These are phyloP conservation scores for Medauroidea extradentata DNA, from an alignment of 1,140 invertebrate species.

Conservation along the genomic window DNA sequence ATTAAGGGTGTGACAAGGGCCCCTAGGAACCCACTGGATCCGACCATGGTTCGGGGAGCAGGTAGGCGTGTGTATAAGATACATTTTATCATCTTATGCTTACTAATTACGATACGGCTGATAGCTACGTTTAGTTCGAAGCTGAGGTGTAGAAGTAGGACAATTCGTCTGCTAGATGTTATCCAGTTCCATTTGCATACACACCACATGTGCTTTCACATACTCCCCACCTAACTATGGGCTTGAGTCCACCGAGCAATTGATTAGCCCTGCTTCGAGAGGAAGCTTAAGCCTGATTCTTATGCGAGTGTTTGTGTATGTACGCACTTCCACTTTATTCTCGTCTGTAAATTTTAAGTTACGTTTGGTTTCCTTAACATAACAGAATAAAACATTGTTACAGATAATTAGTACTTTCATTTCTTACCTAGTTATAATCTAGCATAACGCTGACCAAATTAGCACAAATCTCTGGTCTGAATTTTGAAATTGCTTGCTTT, in stretches of 20 bases:
- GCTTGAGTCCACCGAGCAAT: background rate
- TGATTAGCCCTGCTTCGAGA: background rate
- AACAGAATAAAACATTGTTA: background rate
- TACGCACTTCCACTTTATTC: no score
- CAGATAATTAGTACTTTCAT: background rate
- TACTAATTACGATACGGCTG: background rate
- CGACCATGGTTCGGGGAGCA: conserved; percentile 8
- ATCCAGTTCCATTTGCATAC: background rate
- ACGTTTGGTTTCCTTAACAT: background rate
- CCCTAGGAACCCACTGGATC: no score
- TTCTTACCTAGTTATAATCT: conserved; percentile 26
- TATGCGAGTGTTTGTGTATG: no score
- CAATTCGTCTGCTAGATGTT: background rate
- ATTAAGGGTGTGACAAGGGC: no score
- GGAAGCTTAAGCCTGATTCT: no score
- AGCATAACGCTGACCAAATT: conserved; percentile 23
- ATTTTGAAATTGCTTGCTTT: conserved; percentile 29
- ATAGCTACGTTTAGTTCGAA: background rate
- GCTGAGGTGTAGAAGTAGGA: conserved; percentile 4
- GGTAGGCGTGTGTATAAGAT: conserved; percentile 1
- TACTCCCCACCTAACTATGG: background rate
- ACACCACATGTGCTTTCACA: background rate
- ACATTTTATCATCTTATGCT: background rate
- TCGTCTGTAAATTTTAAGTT: no score
- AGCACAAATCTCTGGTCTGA: conserved; percentile 29